Evolutionary conservation across 2,113 vertebrate species (phyloP).

Genomic region (Eira barbara): DNA sequence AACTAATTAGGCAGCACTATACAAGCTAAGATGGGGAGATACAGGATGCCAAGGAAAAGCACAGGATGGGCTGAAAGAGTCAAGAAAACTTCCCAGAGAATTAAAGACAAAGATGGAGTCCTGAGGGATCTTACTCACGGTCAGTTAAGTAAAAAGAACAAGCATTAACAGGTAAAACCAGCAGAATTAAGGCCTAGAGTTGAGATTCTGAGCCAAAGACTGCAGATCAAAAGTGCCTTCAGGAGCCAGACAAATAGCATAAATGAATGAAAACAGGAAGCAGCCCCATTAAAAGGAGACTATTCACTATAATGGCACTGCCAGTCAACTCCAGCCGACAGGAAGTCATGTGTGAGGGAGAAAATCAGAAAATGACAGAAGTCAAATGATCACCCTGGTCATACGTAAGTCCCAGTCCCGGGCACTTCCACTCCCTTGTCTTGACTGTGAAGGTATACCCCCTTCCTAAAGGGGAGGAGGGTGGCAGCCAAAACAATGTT

Average conservation of each 20-base stretch:
- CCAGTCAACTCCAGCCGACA: neutral
- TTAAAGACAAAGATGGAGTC: neutral
- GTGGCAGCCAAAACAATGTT: neutral
- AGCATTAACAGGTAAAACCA: neutral
- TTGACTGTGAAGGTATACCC: neutral
- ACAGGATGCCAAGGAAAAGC: neutral
- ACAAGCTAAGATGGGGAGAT: neutral
- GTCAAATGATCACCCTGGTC: neutral
- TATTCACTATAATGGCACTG: fast-evolving
- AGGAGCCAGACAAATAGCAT: neutral
- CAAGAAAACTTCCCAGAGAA: neutral
- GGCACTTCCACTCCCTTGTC: neutral
- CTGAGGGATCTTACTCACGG: neutral
- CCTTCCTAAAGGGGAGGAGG: neutral
- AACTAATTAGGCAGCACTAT: neutral
- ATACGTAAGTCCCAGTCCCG: neutral
- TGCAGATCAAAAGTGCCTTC: neutral
- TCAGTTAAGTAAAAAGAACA: neutral
- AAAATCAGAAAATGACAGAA: neutral
- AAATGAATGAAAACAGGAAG: neutral
- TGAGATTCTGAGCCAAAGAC: neutral
- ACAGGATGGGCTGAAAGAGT: neutral
- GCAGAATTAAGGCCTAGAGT: neutral
- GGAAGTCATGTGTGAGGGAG: neutral
- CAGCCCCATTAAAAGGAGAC: neutral